Conservation (phyloP, 2,113 vertebrate genomes). For the Struthio camelus region DNA sequence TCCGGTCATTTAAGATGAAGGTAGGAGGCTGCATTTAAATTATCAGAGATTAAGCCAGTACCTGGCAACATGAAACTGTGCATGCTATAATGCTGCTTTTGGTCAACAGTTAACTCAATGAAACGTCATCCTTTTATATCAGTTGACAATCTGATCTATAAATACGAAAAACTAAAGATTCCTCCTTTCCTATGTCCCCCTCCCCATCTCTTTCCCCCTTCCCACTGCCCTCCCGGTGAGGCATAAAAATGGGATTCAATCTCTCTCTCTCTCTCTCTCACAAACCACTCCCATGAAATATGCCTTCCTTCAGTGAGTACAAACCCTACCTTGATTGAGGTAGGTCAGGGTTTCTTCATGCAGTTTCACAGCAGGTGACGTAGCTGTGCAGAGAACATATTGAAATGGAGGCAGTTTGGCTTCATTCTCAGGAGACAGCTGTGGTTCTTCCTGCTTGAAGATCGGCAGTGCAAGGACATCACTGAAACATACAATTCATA, state of each 20-base stretch:
- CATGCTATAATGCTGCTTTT: not conserved
- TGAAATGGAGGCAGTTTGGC: constrained; percentile 83
- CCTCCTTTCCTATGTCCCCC: not conserved
- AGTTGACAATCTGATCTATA: not conserved
- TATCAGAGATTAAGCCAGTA: not conserved
- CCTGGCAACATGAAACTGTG: not conserved
- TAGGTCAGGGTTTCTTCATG: constrained; percentile 93
- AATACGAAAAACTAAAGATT: not conserved
- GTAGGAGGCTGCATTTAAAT: not conserved
- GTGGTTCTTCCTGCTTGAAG: constrained; percentile 87
- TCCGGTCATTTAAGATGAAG: not conserved
- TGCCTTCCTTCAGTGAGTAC: not conserved
- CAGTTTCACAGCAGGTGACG: constrained; percentile 90
- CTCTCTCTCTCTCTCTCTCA: not conserved
- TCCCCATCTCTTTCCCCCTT: not conserved
- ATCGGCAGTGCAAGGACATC: constrained; percentile 90
- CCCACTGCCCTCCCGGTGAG: not conserved
- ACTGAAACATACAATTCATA: constrained; percentile 70
- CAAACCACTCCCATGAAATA: not conserved
- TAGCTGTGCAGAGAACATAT: constrained; percentile 88
- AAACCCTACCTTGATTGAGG: constrained; percentile 91
- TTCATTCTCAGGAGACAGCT: constrained; percentile 79
- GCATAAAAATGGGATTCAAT: not conserved
- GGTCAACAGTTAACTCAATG: not conserved
- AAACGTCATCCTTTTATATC: not conserved